Evolutionary conservation across 1,140 invertebrate genomes (phyloP).

Genomic region (Ridgeia piscesae): DNA sequence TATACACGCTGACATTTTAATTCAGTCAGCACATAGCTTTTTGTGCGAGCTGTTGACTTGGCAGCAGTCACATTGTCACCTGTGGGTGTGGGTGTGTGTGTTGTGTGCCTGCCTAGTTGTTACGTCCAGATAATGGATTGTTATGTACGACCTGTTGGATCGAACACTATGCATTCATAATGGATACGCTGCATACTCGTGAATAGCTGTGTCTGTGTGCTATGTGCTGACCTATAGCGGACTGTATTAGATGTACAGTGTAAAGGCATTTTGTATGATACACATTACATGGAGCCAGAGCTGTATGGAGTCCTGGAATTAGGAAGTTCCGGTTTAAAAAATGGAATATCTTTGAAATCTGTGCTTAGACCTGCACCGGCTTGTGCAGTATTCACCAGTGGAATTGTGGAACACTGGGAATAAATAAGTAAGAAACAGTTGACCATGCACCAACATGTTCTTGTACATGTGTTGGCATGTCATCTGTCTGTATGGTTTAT

Average conservation of each 20-base stretch:
- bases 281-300: too few relatives aligned
- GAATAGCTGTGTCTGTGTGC: neutral
- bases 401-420: too few relatives aligned
- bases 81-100: neutral
- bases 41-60: too few relatives aligned
- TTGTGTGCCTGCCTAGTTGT: neutral
- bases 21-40: too few relatives aligned
- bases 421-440: too few relatives aligned
- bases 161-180: neutral
- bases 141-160: neutral
- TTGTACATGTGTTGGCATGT: neutral
- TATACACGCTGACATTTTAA: too few relatives aligned
- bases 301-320: too few relatives aligned
- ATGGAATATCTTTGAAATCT: too few relatives aligned
- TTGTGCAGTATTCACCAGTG: too few relatives aligned
- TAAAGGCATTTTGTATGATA: neutral
- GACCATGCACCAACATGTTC: too few relatives aligned
- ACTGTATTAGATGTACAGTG: neutral
- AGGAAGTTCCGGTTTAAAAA: too few relatives aligned
- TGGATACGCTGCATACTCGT: neutral
- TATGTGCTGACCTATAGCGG: neutral
- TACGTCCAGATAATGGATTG: neutral
- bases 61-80: neutral
- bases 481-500: neutral
- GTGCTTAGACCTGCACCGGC: too few relatives aligned